Conservation (phyloP, 2,888 invertebrate genomes). For the Ectemnius cavifrons region DNA sequence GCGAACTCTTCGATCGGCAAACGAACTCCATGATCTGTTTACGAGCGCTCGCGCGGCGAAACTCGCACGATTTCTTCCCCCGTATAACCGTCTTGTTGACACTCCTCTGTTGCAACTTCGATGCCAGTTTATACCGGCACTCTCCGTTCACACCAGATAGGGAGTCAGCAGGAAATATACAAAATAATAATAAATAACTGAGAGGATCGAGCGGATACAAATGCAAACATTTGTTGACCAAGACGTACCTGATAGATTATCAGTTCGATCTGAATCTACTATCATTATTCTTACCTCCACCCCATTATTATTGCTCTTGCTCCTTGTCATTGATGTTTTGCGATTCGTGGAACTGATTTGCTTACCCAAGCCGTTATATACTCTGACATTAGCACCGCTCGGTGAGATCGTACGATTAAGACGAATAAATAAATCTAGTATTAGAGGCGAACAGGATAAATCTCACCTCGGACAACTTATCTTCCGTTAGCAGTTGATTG, state of each 20-base stretch:
- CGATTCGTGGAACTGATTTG: not conserved
- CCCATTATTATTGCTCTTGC: not conserved
- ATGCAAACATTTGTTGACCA: too few relatives aligned
- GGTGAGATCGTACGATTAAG: not conserved
- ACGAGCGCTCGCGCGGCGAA: too few relatives aligned
- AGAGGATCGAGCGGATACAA: too few relatives aligned
- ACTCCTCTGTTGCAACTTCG: too few relatives aligned
- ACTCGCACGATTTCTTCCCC: too few relatives aligned
- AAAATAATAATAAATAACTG: too few relatives aligned
- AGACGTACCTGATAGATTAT: too few relatives aligned
- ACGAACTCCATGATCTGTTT: not conserved
- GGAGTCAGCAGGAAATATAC: too few relatives aligned
- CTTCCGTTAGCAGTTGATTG: not conserved
- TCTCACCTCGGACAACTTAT: not conserved
- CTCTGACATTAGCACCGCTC: not conserved
- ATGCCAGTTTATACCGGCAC: too few relatives aligned
- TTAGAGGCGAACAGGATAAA: not conserved
- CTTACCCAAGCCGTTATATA: not conserved
- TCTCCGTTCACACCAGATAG: too few relatives aligned
- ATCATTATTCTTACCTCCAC: not conserved
- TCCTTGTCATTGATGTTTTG: not conserved
- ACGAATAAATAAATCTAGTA: slow-evolving; percentile 7
- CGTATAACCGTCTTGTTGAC: too few relatives aligned
- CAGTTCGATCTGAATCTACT: too few relatives aligned
- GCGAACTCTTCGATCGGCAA: slow-evolving; percentile 11